Evolutionary conservation across 2,888 invertebrate genomes (phyloP), one percentile per base, ranked within the genome.

Genomic region (Parapristionchus giblindavisi): DNA sequence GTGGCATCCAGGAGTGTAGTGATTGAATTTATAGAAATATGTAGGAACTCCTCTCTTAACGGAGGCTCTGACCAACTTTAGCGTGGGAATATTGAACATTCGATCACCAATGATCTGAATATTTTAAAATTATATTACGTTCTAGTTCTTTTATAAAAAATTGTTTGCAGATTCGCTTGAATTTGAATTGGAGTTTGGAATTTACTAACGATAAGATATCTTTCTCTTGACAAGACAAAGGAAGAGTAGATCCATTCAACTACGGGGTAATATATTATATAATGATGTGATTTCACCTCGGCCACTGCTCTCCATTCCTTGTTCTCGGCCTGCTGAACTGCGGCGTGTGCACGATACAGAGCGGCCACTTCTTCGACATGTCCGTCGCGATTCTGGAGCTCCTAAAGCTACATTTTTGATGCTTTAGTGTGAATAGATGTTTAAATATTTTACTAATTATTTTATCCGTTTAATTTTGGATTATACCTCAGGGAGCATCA

Each of bases 401-500:
- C 8, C 17, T 17, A 43, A 11, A 43, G 43, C 17, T 17, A 43
- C 43, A 17, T 43, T 43, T 43, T 14, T 17, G 8, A 11, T 17
- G 17, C 17, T 14, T 43, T 43, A 43, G 8, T 43, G 8, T 43
- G 43, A 8, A 43, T 43, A 17, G 43, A 17, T 43, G 8, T 14
- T 14, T 14, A 8, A 43, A 43, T 17, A 8, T 8, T 43, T 43
- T 14, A 43, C 17, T 43, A 43, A 43, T 14, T 14, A 43, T 14
- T 43, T 14, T 8, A 17, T 43, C 17, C 17, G 17, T 43, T 43
- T 8, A 43, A 11, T 43, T 8, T 14, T 43, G 43, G 43, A 43
- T 43, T 14, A 43, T 3, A 65, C 63, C 5, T 65, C 63, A n/a
- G 63, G 63, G 21, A 65, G 63, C 63, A 65, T 65, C 43, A 43